Conservation (phyloP, 2,888 invertebrate species). For the Drosophila subsilvestris region DNA sequence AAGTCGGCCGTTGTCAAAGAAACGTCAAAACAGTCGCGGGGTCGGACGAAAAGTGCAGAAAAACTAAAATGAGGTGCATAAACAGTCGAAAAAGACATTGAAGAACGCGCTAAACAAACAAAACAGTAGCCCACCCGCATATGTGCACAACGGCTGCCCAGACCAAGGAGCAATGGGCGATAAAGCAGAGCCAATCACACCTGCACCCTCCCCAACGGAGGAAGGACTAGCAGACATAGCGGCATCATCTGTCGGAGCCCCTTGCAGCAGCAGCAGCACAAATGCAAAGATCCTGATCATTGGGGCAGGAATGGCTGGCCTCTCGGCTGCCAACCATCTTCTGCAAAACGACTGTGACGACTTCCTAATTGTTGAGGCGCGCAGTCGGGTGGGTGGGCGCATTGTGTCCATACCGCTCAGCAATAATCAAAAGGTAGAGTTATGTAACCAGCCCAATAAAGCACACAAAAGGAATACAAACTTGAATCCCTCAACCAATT, state of each 20-base stretch:
- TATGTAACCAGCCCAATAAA: conserved; percentile 54
- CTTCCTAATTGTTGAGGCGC: conserved; percentile 92
- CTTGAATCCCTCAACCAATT: not conserved
- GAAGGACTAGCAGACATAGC: conserved; percentile 59
- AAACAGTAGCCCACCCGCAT: conserved; percentile 41
- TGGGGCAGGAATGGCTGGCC: conserved; percentile 92
- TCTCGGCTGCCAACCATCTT: conserved; percentile 93
- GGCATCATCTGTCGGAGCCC: conserved; percentile 27
- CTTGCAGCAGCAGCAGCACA: conserved; percentile 34
- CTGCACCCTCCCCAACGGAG: conserved; percentile 78
- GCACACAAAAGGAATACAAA: not conserved
- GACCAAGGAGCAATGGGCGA: conserved; percentile 63
- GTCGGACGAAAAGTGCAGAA: conserved; percentile 35
- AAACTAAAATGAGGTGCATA: conserved; percentile 53
- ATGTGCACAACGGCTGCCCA: conserved; percentile 39
- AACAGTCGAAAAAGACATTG: conserved; percentile 26
- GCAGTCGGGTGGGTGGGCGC: conserved; percentile 92
- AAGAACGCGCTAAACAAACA: conserved; percentile 21
- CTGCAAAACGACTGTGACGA: conserved; percentile 91
- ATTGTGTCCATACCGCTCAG: conserved; percentile 90
- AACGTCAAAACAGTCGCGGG: conserved; percentile 72
- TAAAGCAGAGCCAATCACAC: conserved; percentile 68
- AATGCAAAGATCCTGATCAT: conserved; percentile 91
- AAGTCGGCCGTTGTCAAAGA: conserved; percentile 58
- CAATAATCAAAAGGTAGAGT: conserved; percentile 84